These are phyloP conservation scores for Torymus auratus DNA, from an alignment of 2,888 invertebrate genomes.

Conservation along the genomic window DNA sequence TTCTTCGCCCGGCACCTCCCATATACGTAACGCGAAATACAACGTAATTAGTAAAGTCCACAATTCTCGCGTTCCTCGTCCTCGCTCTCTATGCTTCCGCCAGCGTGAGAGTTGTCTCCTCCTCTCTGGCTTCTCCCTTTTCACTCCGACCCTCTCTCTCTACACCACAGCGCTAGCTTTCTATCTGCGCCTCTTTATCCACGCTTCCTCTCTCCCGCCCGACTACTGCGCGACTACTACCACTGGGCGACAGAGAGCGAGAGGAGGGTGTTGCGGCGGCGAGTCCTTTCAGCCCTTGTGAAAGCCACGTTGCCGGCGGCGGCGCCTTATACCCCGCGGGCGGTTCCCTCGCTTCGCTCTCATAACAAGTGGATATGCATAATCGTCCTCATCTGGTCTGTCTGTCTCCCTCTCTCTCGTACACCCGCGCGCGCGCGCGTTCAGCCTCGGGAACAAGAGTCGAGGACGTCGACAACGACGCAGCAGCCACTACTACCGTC, in stretches of 20 bases:
- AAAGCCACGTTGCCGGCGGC: constrained; percentile 3
- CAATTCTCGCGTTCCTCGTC: constrained; percentile 59
- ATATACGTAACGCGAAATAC: constrained; percentile 60
- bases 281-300: constrained; percentile 31
- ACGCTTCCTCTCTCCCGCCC: not conserved
- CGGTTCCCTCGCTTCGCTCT: constrained; percentile 39
- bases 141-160: constrained; percentile 11
- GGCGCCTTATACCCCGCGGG: constrained; percentile 12
- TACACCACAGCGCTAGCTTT: constrained; percentile 5
- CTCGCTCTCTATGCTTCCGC: constrained; percentile 21
- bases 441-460: not conserved
- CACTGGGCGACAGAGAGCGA: not conserved
- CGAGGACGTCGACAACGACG: not conserved
- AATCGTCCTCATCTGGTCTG: constrained; percentile 60
- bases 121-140: constrained; percentile 1
- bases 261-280: too few relatives aligned
- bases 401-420: constrained; percentile 14
- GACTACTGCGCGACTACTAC: constrained; percentile 21
- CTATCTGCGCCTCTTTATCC: constrained; percentile 51
- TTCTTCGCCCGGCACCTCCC: constrained; percentile 24
- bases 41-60: constrained; percentile 65
- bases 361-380: constrained; percentile 63
- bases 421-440: not conserved
- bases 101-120: not conserved
- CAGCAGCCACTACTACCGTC: too few relatives aligned